Evolutionary conservation across 2,888 invertebrate genomes (phyloP).

Genomic region (Tromatobia lineatoria): DNA sequence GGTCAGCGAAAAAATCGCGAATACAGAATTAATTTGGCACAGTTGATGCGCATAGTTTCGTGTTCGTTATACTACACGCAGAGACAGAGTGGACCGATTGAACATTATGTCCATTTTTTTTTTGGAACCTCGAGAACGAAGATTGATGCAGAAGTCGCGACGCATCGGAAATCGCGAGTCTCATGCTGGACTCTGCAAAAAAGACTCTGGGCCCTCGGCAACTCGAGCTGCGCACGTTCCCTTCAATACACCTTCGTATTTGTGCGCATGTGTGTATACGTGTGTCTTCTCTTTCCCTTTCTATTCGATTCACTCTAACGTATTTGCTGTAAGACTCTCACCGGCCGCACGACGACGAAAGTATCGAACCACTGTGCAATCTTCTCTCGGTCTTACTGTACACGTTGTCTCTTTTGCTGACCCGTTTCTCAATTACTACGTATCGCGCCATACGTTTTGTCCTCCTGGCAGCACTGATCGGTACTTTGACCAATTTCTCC

Average conservation of each 20-base stretch:
- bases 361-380: slow-evolving; percentile 39
- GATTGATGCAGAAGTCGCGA: slow-evolving; percentile 75
- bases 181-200: slow-evolving; percentile 38
- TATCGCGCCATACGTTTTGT: slow-evolving; percentile 26
- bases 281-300: slow-evolving; percentile 12
- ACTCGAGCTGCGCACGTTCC: slow-evolving; percentile 7
- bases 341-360: slow-evolving; percentile 34
- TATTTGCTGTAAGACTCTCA: not conserved
- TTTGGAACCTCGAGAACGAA: slow-evolving; percentile 70
- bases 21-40: slow-evolving; percentile 73
- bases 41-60: slow-evolving; percentile 69
- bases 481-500: not conserved
- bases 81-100: slow-evolving; percentile 72
- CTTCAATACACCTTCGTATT: not conserved
- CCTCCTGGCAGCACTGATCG: slow-evolving; percentile 6
- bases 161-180: slow-evolving; percentile 71
- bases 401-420: slow-evolving; percentile 29
- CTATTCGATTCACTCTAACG: slow-evolving; percentile 1
- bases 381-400: slow-evolving; percentile 32
- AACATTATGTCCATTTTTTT: slow-evolving; percentile 74
- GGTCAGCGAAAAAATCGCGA: slow-evolving; percentile 63
- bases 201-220: slow-evolving; percentile 41
- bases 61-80: slow-evolving; percentile 67
- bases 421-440: slow-evolving; percentile 48
- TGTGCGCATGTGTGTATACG: not conserved